Evolutionary conservation across 2,797 vertebrate species (phyloP).

Genomic region (Uromys caudimaculatus): DNA sequence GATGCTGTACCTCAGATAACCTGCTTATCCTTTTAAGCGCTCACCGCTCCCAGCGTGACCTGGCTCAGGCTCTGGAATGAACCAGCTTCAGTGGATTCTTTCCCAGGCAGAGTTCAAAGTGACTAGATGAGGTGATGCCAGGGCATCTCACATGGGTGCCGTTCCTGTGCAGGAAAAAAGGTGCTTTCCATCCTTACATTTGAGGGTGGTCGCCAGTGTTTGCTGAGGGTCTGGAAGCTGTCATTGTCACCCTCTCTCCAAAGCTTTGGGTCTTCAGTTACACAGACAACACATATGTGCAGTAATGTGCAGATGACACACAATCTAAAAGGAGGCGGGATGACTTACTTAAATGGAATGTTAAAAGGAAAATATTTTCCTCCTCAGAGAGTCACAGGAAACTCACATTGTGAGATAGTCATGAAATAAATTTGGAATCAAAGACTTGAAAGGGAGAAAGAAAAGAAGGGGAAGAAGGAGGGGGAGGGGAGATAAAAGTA

Average conservation of each 20-base stretch:
- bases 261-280: not conserved
- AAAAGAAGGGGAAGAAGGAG: not conserved
- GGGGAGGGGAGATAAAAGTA: no score
- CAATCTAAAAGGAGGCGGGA: fast-evolving
- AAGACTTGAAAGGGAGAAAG: not conserved
- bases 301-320: fast-evolving
- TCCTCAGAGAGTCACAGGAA: not conserved
- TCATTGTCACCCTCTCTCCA: not conserved
- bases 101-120: not conserved
- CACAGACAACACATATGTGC: not conserved
- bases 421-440: not conserved
- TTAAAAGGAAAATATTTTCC: not conserved
- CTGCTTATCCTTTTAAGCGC: conserved; percentile 10
- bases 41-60: not conserved
- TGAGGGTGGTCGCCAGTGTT: fast-evolving
- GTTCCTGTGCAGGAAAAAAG: not conserved
- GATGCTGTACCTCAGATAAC: not conserved
- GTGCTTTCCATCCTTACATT: not conserved
- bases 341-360: not conserved
- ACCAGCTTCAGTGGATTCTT: not conserved
- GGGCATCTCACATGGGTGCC: not conserved
- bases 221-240: not conserved
- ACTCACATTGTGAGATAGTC: not conserved
- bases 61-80: conserved; percentile 19
- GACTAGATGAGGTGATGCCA: not conserved